Base-by-base conservation (phyloP, 1,140 invertebrate species). In the Drosophila takahashii region DNA sequence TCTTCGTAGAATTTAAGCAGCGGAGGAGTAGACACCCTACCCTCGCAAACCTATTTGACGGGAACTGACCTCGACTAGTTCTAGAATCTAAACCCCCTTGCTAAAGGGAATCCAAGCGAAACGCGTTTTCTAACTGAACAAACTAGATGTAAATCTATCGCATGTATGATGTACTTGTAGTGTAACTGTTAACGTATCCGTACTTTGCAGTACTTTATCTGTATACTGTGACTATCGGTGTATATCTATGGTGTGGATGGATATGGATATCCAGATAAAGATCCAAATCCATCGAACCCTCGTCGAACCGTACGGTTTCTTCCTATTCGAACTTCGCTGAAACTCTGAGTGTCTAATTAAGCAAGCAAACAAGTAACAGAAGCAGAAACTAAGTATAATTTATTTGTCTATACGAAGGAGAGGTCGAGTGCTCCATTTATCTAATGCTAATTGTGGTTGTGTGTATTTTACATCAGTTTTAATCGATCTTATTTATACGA, bases 371-470 rank as follows among this genome's bases (percentile, higher is more conserved):
- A 22, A 22, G 58, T 39, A 67, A 50, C 47, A 18, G 13, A 29
- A 37, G 42, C 48, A 52, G 66, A 59, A 66, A 54, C 64, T 77
- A 75, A 81, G 41, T 51, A 41, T 66, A 76, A 84, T 76, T 77
- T 79, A 71, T 67, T 34, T 79, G 64, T 81, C 65, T 42, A 77
- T 29, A 54, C 58, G 53, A 60, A 59, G 50, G 57, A 71, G 57
- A 71, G 53, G 22, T 44, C 32, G 44, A 56, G 58, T 70, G 79
- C 80, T 79, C 56, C 75, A 47, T 50, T 77, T 74, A 71, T 87
- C 71, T 83, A 90, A 72, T 81, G 79, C 74, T 90, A 85, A 90
- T 79, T 90, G 85, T 90, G 81, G 86, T 90, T 90, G 86, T 90
- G 81, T 90, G 86, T 89, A 89, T 79, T 87, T 86, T 77, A 77